These are phyloP conservation scores for Mus musculus DNA, from an alignment of 2,113 vertebrate genomes.

Conservation along the genomic window DNA sequence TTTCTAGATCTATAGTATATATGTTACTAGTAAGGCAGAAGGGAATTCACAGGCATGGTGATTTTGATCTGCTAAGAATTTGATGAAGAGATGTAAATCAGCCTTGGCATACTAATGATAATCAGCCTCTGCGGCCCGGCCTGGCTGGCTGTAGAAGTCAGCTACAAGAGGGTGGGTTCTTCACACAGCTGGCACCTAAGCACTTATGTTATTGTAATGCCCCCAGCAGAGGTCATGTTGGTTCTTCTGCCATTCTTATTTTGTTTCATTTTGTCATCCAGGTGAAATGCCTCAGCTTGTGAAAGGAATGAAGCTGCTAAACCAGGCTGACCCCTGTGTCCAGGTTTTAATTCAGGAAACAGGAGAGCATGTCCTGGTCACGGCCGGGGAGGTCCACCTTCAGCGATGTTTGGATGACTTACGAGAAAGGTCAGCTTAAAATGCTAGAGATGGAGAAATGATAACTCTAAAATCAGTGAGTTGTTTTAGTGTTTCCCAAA, in stretches of 20 bases:
- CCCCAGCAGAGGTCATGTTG: background rate
- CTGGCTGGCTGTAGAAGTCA: background rate
- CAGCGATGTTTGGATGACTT: conserved; percentile 98
- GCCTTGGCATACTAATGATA: background rate
- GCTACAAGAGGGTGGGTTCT: background rate
- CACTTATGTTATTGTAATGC: background rate
- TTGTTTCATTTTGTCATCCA: conserved; percentile 77
- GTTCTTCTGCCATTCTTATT: background rate
- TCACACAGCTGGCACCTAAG: background rate
- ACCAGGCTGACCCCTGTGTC: conserved; percentile 97
- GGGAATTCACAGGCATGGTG: background rate
- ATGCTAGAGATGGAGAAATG: conserved; percentile 2
- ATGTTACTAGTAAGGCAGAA: background rate
- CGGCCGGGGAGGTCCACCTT: conserved; percentile 97
- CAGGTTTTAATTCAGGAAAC: conserved; percentile 98
- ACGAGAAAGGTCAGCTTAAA: conserved; percentile 90
- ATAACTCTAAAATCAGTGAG: conserved; percentile 48
- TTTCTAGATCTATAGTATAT: background rate
- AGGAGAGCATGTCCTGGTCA: conserved; percentile 97
- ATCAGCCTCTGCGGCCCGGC: background rate
- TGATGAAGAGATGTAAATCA: background rate
- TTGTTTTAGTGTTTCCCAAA: conserved; percentile 57
- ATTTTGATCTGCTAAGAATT: background rate
- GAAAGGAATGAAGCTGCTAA: conserved; percentile 96
- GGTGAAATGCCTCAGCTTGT: conserved; percentile 98